Evolutionary conservation across 2,797 vertebrate genomes (phyloP), one percentile per base, ranked within the genome.

Genomic region (Coilia nasus): DNA sequence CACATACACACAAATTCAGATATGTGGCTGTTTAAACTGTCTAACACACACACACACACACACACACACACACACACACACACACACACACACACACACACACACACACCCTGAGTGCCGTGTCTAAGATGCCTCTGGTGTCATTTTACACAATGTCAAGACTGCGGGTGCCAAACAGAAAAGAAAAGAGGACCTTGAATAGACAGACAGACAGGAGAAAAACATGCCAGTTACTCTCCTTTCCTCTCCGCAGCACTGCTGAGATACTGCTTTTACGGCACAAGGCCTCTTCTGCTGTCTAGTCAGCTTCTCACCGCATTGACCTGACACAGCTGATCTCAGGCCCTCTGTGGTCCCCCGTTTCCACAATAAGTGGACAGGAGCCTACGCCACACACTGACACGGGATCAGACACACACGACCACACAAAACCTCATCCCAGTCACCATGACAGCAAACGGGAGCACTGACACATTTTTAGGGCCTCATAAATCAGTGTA

Each of bases 141-240:
- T 91, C 84, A 87, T 86, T 89, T 91, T 92, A 92, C 90, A 93
- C 91, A 91, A 92, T 86, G n/a, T 78, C 31, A 78, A 78, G 35
- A 44, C 6, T 71, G 67, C 31, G 67, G 67, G 28, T 71, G 67
- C 28, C 31, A 21, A 78, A 41, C 31, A 41, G 71, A 44, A 44
- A 41, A 75, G 67, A 75, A 10, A 54, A 54, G 50, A 54, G 50
- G 14, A 54, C 50, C 50, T 54, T 54, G 7, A 54, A 54, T 54
- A 54, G 50, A 54, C 50, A 54, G 50, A 54, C 50, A 54, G 2
- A 54, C 50, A 54, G 50, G 35, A 41, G 2, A 54, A 1, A 14
- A 14, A 54, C 50, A 54, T 14, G 9, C 14, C 50, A 54, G 50
- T 54, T 54, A 2, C 50, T 54, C 9, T 54, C 50, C 14, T 54